These are phyloP conservation scores for Okamejei kenojei DNA, from an alignment of 2,797 vertebrate genomes.

Conservation along the genomic window DNA sequence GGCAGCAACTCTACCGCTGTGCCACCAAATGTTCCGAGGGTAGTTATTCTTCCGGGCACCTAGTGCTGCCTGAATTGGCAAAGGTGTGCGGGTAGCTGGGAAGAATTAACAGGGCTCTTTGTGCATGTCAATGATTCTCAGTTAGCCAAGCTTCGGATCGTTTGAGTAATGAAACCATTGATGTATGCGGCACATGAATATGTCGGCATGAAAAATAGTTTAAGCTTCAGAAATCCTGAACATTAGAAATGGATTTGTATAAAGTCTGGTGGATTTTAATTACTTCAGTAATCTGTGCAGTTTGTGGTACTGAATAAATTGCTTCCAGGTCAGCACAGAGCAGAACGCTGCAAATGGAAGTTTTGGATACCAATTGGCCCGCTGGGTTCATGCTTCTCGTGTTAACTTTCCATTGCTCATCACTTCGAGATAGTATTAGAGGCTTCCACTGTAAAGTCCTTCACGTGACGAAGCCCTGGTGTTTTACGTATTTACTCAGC, in stretches of 20 bases:
- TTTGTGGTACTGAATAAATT: constrained; percentile 14
- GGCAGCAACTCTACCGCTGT: no score
- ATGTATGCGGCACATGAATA: not conserved
- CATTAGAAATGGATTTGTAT: constrained; percentile 28
- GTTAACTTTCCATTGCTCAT: not conserved
- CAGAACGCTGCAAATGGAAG: not conserved
- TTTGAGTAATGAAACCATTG: constrained; percentile 25
- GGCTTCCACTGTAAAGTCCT: not conserved
- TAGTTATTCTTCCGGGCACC: not conserved
- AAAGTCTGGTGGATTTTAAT: constrained; percentile 28
- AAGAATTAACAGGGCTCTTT: not conserved
- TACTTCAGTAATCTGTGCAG: constrained; percentile 12
- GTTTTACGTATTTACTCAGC: not conserved
- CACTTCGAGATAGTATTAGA: not conserved
- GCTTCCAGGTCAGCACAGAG: not conserved
- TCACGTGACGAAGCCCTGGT: not conserved
- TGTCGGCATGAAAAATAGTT: not conserved
- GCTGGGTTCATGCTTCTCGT: not conserved
- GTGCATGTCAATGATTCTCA: constrained; percentile 11
- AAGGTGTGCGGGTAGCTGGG: no score
- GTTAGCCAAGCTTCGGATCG: not conserved
- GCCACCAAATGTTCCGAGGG: no score
- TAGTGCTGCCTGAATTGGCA: not conserved
- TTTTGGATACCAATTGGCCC: not conserved
- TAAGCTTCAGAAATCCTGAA: constrained; percentile 33